Evolutionary conservation across 2,888 invertebrate genomes (phyloP), one percentile per base, ranked within the genome.

Genomic region (Cosmorhoe ocellata): DNA sequence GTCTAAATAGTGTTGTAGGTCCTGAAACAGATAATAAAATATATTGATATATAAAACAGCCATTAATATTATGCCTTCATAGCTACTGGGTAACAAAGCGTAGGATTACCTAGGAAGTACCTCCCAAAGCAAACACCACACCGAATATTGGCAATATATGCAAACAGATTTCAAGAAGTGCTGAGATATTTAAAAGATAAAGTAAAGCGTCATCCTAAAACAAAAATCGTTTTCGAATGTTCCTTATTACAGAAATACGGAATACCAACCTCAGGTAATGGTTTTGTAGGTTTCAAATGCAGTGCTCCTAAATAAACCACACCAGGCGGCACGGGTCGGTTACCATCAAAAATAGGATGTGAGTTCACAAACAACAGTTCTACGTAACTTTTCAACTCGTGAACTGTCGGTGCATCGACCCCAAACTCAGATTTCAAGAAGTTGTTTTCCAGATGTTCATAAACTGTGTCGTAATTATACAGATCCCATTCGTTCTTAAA

Each of bases 321-420:
- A 18, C 64, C 70, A 0, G 75, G 71, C 3, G 76, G 70, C 1
- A 74, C 66, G 0, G 76, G 71, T 18, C 74, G 53, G n/a, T 72
- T 75, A 2, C 64, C 56, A 10, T 57, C 68, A 33, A 70, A 68
- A 0, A 70, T 48, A 1, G 68, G 61, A 58, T 71, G 59, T 0
- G 60, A 26, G 52, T 74, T 74, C 14, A 71, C 27, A 31, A 75
- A 66, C 6, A 74, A 27, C 58, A 76, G 40, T n/a, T 65, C 64
- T 5, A 76, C 61, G 36, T 68, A 63, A 9, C 66, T 53, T 9
- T 61, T 59, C 31, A 78, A 50, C 6, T 73, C 66, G 0, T 51
- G 27, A 0, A 70, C 36, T 3, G 63, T 59, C 0, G 75, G 71
- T 0, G 61, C 48, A 22, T 67, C 30, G 0, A 42, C 31, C 0